These are phyloP conservation scores for Platichthys flesus DNA, from an alignment of 2,113 vertebrate species.

Conservation along the genomic window DNA sequence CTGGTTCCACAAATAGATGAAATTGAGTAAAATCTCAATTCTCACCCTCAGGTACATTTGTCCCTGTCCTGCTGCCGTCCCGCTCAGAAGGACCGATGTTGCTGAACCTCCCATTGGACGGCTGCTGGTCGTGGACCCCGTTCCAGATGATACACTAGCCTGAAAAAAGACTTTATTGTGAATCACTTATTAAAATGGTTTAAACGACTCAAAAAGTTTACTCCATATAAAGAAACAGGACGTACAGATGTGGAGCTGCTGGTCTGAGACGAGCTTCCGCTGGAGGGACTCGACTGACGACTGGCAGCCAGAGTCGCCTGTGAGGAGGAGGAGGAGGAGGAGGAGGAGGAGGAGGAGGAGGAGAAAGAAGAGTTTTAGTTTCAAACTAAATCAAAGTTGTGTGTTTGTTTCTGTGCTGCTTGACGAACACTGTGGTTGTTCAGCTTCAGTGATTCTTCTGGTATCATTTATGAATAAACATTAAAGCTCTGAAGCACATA, in stretches of 20 bases:
- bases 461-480: neutral
- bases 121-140: slow-evolving; percentile 71
- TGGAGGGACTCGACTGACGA: slow-evolving; percentile 92
- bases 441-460: too few relatives aligned
- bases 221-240: neutral
- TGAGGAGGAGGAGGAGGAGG: neutral
- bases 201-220: too few relatives aligned
- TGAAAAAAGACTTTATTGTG: slow-evolving; percentile 18
- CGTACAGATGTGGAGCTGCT: slow-evolving; percentile 81
- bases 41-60: slow-evolving; percentile 97
- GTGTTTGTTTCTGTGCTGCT: too few relatives aligned
- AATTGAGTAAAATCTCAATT: too few relatives aligned
- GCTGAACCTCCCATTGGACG: slow-evolving; percentile 84
- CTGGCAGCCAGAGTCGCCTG: slow-evolving; percentile 95
- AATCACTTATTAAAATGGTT: too few relatives aligned
- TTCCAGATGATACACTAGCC: slow-evolving; percentile 75
- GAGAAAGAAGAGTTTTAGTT: neutral
- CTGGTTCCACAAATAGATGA: too few relatives aligned
- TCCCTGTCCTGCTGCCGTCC: slow-evolving; percentile 88
- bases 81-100: slow-evolving; percentile 89
- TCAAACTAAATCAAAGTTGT: too few relatives aligned
- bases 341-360: neutral
- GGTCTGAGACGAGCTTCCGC: slow-evolving; percentile 88
- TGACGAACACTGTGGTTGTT: neutral
- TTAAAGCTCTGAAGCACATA: slow-evolving; percentile 1